Percentiles rank a stretch among this genome's conserved stretches.
phyloP scores from a whole-genome alignment of 2,888 invertebrate species.

The Drosophila robusta region DNA sequence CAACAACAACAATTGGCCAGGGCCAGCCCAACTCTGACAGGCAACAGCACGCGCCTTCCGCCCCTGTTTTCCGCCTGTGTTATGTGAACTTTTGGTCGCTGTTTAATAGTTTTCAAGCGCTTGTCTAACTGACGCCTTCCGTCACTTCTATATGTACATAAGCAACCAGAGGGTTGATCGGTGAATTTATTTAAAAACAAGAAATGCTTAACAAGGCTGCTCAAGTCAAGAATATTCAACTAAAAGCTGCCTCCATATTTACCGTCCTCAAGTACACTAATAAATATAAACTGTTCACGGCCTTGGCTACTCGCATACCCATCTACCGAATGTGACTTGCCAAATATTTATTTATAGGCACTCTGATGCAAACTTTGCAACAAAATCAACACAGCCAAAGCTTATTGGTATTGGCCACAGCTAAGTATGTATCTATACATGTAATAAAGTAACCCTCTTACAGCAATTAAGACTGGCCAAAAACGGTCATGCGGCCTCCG shows the following conservation, averaged over 20 bases:
- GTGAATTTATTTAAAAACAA: slow-evolving; percentile 16
- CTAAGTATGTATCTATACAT: slow-evolving; percentile 26
- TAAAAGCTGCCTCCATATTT: background rate
- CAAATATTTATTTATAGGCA: slow-evolving; percentile 11
- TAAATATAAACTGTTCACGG: background rate
- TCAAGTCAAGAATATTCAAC: background rate
- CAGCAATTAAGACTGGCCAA: slow-evolving; percentile 9
- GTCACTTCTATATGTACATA: slow-evolving; percentile 52
- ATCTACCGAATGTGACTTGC: background rate
- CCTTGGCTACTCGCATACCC: no score
- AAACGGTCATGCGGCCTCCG: slow-evolving; percentile 14
- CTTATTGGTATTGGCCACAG: background rate
- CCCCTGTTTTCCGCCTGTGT: slow-evolving; percentile 58
- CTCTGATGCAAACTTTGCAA: slow-evolving; percentile 11
- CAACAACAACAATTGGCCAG: slow-evolving; percentile 28
- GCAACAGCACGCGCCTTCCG: slow-evolving; percentile 77
- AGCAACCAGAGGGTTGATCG: slow-evolving; percentile 52
- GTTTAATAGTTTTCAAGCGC: slow-evolving; percentile 79
- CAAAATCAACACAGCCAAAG: slow-evolving; percentile 7
- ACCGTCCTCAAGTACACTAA: background rate
- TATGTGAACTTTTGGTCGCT: slow-evolving; percentile 75
- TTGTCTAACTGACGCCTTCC: slow-evolving; percentile 79
- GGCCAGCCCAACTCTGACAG: slow-evolving; percentile 66
- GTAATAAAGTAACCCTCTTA: slow-evolving; percentile 56
- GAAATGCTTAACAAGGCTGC: background rate